Percentiles rank a stretch among this genome's conserved stretches.
Evolutionary conservation across 2,113 vertebrate genomes (phyloP).

Genomic region (Gobiocypris rarus): DNA sequence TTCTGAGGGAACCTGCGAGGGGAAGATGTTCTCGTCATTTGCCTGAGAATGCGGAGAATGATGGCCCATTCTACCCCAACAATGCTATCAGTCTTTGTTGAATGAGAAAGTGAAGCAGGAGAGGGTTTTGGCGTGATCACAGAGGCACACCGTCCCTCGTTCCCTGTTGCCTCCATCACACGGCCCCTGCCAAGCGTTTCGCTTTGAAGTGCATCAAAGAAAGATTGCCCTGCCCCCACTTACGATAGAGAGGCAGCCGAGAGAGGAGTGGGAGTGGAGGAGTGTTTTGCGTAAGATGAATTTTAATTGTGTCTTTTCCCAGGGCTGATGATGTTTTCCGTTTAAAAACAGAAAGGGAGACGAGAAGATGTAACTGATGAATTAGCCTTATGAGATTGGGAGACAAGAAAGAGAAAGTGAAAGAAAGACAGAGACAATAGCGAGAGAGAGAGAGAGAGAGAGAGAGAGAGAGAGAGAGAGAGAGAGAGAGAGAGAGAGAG

Average conservation of each 20-base stretch:
- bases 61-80: conserved; percentile 68
- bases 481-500: background rate
- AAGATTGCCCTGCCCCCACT: conserved; percentile 57
- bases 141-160: conserved; percentile 41
- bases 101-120: conserved; percentile 73
- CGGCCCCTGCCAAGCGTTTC: conserved; percentile 47
- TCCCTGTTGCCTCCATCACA: conserved; percentile 17
- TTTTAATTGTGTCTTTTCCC: conserved; percentile 53
- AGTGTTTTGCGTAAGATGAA: conserved; percentile 38
- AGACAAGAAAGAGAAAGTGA: background rate
- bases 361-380: conserved; percentile 17
- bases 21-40: conserved; percentile 70
- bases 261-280: conserved; percentile 29
- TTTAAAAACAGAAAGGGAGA: background rate
- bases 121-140: conserved; percentile 66
- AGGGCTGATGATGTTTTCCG: conserved; percentile 23
- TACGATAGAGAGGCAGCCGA: conserved; percentile 11
- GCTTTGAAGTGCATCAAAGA: conserved; percentile 66
- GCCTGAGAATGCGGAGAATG: conserved; percentile 64
- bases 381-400: conserved; percentile 17
- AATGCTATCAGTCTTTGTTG: conserved; percentile 76
- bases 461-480: background rate
- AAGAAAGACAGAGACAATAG: background rate
- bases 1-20: background rate
- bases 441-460: background rate